Conservation (phyloP, 2,888 invertebrate species). For the Branchipolynoe longqiensis region DNA sequence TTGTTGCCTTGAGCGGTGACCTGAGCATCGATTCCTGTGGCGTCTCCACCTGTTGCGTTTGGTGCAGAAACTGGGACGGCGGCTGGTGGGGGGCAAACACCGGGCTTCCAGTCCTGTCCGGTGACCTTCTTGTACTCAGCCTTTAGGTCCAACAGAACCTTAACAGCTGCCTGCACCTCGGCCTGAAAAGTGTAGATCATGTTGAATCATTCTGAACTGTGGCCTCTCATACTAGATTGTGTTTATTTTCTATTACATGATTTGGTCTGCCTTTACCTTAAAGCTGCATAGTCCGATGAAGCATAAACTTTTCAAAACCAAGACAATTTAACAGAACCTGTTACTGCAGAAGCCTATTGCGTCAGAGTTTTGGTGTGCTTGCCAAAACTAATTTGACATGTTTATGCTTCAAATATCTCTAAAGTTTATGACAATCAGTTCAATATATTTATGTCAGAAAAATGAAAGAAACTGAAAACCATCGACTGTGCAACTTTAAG, state of each 20-base stretch:
- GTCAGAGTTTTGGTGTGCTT: background rate
- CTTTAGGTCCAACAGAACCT: conserved; percentile 87
- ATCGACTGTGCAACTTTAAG: no score
- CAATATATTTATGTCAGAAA: no score
- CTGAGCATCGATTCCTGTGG: conserved; percentile 70
- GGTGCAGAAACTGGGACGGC: conserved; percentile 13
- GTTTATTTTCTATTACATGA: background rate
- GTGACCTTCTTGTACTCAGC: conserved; percentile 88
- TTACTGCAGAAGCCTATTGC: no score
- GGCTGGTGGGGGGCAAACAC: conserved; percentile 16
- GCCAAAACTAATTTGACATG: no score
- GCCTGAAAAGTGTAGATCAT: conserved; percentile 67
- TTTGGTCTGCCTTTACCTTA: no score
- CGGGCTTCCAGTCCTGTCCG: conserved; percentile 86
- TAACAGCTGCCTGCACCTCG: conserved; percentile 84
- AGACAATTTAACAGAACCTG: no score
- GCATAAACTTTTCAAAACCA: no score
- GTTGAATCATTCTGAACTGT: background rate
- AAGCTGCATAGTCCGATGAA: no score
- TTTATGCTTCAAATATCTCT: no score
- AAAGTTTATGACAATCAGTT: no score
- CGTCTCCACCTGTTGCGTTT: conserved; percentile 32
- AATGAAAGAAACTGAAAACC: no score
- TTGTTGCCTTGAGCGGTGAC: conserved; percentile 87
- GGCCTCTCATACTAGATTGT: no score